Conservation (phyloP, 2,888 invertebrate species). For the Pyrocoelia pectoralis region DNA sequence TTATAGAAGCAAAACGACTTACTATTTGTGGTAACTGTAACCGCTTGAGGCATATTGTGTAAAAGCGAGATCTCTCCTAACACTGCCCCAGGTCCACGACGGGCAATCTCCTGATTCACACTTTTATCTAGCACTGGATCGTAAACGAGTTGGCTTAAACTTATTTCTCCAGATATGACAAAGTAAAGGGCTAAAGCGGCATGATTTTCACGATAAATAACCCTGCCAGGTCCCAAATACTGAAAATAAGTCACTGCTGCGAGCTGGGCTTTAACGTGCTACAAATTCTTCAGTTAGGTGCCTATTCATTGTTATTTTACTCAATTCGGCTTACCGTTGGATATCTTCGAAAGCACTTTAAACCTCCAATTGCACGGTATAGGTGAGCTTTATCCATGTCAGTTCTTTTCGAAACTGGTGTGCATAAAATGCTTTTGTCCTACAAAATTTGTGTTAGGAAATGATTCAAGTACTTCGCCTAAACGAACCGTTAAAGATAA, state of each 20-base stretch:
- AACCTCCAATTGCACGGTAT: slow-evolving; percentile 65
- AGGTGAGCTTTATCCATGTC: slow-evolving; percentile 68
- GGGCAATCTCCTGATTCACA: slow-evolving; percentile 62
- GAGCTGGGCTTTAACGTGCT: slow-evolving; percentile 69
- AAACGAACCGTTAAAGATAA: slow-evolving; percentile 17
- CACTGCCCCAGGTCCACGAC: slow-evolving; percentile 67
- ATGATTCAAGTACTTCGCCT: no score
- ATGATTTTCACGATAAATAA: slow-evolving; percentile 69
- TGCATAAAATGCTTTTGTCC: slow-evolving; percentile 70
- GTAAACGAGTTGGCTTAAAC: slow-evolving; percentile 61
- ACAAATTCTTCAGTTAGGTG: background rate
- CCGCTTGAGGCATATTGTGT: slow-evolving; percentile 67
- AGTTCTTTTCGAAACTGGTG: slow-evolving; percentile 63
- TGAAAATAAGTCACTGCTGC: slow-evolving; percentile 69
- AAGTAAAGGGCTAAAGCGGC: slow-evolving; percentile 70
- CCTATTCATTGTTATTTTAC: background rate
- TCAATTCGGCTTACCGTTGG: slow-evolving; percentile 48
- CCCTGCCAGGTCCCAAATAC: slow-evolving; percentile 66
- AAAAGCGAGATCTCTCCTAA: slow-evolving; percentile 74
- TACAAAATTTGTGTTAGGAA: slow-evolving; percentile 44
- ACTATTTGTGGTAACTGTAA: slow-evolving; percentile 68
- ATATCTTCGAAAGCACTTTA: slow-evolving; percentile 69
- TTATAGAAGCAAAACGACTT: slow-evolving; percentile 32
- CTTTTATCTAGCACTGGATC: slow-evolving; percentile 63
- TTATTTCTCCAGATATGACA: slow-evolving; percentile 68